A percentile compares a stretch with the other conserved stretches of the same genome.
Conservation (phyloP, 2,888 invertebrate genomes). For the Tanytarsus gracilentus region DNA sequence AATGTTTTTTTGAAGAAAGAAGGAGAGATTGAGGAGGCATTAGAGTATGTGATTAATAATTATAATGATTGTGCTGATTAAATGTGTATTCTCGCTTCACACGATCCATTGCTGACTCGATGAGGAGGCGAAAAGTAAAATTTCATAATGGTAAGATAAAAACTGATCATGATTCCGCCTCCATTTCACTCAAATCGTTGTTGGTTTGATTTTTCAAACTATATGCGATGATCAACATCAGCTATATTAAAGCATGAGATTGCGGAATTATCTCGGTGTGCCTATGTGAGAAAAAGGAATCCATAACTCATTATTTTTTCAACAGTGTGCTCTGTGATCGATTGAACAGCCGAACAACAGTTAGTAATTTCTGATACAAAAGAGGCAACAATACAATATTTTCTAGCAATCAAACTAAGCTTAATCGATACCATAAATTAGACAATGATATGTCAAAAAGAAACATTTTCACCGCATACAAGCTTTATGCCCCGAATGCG, state of each 20-base stretch:
- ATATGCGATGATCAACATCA: too few relatives aligned
- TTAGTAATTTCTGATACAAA: conserved; percentile 23
- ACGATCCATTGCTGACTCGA: not conserved
- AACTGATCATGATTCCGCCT: too few relatives aligned
- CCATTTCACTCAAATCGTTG: too few relatives aligned
- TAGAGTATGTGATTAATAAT: conserved; percentile 8
- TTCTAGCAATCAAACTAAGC: conserved; percentile 1
- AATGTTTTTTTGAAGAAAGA: too few relatives aligned
- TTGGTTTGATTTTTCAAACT: too few relatives aligned
- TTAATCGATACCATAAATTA: conserved; percentile 10
- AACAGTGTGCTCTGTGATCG: conserved; percentile 3
- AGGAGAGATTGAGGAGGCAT: not conserved
- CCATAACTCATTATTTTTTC: conserved; percentile 9
- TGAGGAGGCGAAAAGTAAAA: too few relatives aligned
- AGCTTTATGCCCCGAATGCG: not conserved
- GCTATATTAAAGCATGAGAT: conserved; percentile 14
- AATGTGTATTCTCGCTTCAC: conserved; percentile 3
- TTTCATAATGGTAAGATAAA: too few relatives aligned
- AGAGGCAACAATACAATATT: conserved; percentile 12
- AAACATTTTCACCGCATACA: not conserved
- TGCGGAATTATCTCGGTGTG: conserved; percentile 13
- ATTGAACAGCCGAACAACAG: conserved; percentile 27
- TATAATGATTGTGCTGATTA: conserved; percentile 11
- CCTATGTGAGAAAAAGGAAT: too few relatives aligned
- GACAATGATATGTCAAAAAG: conserved; percentile 4